Percentiles rank a stretch among this genome's conserved stretches.
Evolutionary conservation across 2,888 invertebrate genomes (phyloP).

Genomic region (Cloeon dipterum): DNA sequence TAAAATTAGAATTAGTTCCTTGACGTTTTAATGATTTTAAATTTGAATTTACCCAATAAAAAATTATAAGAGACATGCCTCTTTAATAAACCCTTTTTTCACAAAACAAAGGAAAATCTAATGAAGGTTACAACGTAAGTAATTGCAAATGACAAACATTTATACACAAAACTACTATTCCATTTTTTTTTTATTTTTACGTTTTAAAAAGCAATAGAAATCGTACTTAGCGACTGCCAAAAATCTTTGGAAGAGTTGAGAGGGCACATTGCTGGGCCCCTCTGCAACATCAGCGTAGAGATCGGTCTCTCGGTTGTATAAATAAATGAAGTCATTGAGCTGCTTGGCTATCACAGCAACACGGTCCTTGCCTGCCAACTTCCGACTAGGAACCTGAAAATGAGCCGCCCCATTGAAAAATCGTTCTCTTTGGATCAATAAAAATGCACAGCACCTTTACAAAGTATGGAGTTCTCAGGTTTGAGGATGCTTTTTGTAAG

Average conservation of each 20-base stretch:
- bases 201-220: too few species aligned
- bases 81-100: too few species aligned
- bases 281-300: slow-evolving; percentile 48
- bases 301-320: slow-evolving; percentile 65
- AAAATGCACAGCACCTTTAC: slow-evolving; percentile 23
- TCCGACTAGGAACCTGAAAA: slow-evolving; percentile 38
- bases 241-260: slow-evolving; percentile 30
- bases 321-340: slow-evolving; percentile 59
- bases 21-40: too few species aligned
- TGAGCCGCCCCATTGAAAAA: too few species aligned
- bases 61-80: too few species aligned
- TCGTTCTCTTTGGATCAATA: neutral
- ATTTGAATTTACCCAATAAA: too few species aligned
- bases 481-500: slow-evolving; percentile 44
- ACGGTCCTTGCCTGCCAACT: slow-evolving; percentile 54
- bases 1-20: too few species aligned
- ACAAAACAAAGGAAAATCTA: too few species aligned
- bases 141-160: too few species aligned
- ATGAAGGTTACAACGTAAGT: too few species aligned
- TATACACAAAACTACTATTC: too few species aligned
- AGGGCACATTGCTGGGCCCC: slow-evolving; percentile 29
- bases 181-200: too few species aligned
- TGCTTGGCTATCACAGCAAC: slow-evolving; percentile 68
- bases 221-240: slow-evolving; percentile 31
- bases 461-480: slow-evolving; percentile 42